Conservation (phyloP, 1,140 invertebrate species). For the Papilio polyxenes region DNA sequence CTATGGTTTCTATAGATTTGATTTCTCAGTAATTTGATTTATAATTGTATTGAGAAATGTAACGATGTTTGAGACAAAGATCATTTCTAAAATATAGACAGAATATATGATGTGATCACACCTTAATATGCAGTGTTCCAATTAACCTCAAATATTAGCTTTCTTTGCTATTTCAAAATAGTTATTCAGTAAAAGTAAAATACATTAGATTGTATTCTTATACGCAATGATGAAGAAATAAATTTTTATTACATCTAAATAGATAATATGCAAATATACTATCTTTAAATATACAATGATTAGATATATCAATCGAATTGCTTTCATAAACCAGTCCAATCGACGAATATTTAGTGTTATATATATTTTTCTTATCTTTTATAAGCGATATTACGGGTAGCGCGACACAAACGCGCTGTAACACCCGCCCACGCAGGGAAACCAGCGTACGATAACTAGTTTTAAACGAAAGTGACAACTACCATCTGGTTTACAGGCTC, state of each 20-base stretch:
- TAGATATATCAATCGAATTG: slow-evolving; percentile 24
- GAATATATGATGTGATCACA: neutral
- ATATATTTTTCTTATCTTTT: slow-evolving; percentile 12
- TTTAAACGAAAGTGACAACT: slow-evolving; percentile 36
- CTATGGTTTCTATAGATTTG: no score
- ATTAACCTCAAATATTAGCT: neutral
- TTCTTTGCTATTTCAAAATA: neutral
- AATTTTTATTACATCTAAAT: slow-evolving; percentile 8
- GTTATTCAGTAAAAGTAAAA: slow-evolving; percentile 7
- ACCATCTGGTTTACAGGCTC: slow-evolving; percentile 13
- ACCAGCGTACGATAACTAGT: slow-evolving; percentile 36
- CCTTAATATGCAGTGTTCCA: neutral
- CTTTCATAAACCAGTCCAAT: slow-evolving; percentile 27
- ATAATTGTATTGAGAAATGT: no score
- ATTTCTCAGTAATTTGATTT: no score
- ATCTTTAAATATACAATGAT: slow-evolving; percentile 20
- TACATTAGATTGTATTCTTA: neutral
- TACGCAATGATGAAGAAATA: slow-evolving; percentile 20
- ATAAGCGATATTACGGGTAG: slow-evolving; percentile 25
- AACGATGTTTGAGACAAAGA: neutral
- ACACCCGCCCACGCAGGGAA: slow-evolving; percentile 28
- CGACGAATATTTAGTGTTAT: slow-evolving; percentile 10
- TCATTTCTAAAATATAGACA: neutral
- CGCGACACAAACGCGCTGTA: neutral
- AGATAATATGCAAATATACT: slow-evolving; percentile 12